These are phyloP conservation scores for Cervus canadensis DNA, from an alignment of 2,113 vertebrate genomes.

Conservation along the genomic window DNA sequence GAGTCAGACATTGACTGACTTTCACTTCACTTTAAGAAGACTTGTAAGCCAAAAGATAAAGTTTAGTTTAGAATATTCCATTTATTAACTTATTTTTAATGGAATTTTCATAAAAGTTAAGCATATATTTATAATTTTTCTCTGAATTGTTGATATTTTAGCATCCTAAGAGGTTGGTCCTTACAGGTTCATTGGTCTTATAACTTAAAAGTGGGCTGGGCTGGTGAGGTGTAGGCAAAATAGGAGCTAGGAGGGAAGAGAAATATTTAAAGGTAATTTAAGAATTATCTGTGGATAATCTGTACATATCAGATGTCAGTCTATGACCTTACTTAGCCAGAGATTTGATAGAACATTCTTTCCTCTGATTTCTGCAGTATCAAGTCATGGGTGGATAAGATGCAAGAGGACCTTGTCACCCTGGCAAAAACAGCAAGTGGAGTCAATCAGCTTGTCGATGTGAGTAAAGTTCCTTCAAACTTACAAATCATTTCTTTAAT, in stretches of 20 bases:
- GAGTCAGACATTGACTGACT: background rate
- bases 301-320: background rate
- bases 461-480: constrained; percentile 73
- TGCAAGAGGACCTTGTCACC: constrained; percentile 95
- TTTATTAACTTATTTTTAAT: background rate
- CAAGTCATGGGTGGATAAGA: constrained; percentile 97
- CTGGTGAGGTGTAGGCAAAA: background rate
- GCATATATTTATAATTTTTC: background rate
- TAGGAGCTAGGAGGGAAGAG: background rate
- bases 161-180: background rate
- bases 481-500: background rate
- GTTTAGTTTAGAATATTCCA: background rate
- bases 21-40: background rate
- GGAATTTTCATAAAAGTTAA: background rate
- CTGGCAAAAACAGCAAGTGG: constrained; percentile 91
- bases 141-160: background rate
- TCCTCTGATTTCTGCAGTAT: constrained; percentile 84
- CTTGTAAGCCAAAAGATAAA: background rate
- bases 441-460: constrained; percentile 87
- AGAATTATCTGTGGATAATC: background rate
- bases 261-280: background rate
- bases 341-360: constrained; percentile 52
- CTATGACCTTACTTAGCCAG: background rate
- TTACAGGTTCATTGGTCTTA: background rate
- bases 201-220: background rate